Conservation (phyloP, 2,888 invertebrate species). For the Microctonus brassicae region DNA sequence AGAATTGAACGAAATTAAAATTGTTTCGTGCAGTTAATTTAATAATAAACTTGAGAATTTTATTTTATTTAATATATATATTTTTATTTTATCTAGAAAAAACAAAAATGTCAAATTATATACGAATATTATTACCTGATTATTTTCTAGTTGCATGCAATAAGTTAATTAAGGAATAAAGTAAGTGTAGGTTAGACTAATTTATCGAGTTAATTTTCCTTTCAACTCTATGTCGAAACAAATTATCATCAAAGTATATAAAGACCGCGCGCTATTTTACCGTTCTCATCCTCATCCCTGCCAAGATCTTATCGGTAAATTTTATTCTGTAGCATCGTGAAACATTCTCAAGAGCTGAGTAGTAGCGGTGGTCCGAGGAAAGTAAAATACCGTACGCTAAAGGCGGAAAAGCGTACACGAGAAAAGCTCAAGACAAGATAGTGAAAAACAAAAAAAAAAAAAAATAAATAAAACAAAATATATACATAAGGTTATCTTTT, state of each 20-base stretch:
- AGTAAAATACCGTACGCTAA: constrained; percentile 4
- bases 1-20: too few species aligned
- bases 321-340: neutral
- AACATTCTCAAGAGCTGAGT: neutral
- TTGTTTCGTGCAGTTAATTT: too few species aligned
- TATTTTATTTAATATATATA: too few species aligned
- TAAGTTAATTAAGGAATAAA: neutral
- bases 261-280: neutral
- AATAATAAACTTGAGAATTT: neutral
- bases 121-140: neutral
- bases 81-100: too few species aligned
- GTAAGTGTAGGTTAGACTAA: neutral
- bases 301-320: constrained; percentile 9
- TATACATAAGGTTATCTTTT: neutral
- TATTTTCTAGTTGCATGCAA: neutral
- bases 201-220: constrained; percentile 21
- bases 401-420: neutral
- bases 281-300: neutral
- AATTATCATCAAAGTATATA: constrained; percentile 17
- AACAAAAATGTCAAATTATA: too few species aligned
- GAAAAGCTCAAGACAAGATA: neutral
- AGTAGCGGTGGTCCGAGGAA: neutral
- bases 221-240: constrained; percentile 5
- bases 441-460: neutral
- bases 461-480: neutral